These are phyloP conservation scores for Clarias magur DNA, from an alignment of 2,113 vertebrate species.

Conservation along the genomic window DNA sequence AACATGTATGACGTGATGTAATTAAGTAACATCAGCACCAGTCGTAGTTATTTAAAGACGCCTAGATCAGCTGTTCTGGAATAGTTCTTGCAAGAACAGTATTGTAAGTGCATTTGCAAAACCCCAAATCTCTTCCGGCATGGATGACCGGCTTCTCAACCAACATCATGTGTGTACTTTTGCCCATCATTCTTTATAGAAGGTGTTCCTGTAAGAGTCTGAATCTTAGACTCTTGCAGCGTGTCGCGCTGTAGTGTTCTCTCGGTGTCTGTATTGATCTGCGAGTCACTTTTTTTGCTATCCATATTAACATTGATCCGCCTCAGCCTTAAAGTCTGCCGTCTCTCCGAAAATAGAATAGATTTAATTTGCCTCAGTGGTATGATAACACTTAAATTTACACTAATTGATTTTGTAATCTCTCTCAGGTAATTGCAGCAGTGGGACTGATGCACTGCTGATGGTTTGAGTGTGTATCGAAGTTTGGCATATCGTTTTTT, in stretches of 20 bases:
- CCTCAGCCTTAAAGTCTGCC: background rate
- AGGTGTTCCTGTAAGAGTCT: background rate
- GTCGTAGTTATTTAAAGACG: too few species aligned
- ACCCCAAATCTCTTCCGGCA: background rate
- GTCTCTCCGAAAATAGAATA: constrained; percentile 6
- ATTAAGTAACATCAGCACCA: too few species aligned
- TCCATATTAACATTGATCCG: background rate
- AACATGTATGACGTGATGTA: too few species aligned
- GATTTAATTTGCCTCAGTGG: constrained; percentile 5
- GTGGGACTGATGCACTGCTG: background rate
- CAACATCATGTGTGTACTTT: background rate
- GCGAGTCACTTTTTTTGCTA: background rate
- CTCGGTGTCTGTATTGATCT: background rate
- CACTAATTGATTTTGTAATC: constrained; percentile 31
- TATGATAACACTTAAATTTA: constrained; percentile 5
- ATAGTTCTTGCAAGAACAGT: too few species aligned
- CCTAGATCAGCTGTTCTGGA: too few species aligned
- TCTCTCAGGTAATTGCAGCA: constrained; percentile 1
- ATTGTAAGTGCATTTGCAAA: too few species aligned
- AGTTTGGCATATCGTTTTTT: background rate
- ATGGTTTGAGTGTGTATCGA: background rate
- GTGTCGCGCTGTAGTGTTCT: background rate
- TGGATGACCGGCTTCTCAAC: background rate
- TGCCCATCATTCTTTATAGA: background rate
- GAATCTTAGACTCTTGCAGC: background rate